Evolutionary conservation across 2,888 invertebrate species (phyloP).

Genomic region (Eupithecia pulchellata): DNA sequence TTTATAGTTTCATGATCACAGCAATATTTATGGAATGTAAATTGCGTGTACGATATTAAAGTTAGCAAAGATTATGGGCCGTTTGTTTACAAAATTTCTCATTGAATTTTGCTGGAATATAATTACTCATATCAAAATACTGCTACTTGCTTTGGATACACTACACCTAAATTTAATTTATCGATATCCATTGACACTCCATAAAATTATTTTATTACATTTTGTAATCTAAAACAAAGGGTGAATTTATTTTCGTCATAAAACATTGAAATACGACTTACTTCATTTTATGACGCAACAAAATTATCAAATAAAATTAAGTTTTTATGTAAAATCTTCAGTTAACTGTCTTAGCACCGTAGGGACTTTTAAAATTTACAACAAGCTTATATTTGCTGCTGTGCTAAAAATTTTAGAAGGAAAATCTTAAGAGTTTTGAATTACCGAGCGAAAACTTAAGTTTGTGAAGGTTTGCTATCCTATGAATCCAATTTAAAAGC

Average conservation of each 20-base stretch:
- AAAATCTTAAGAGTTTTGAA: not conserved
- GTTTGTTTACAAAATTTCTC: too few relatives aligned
- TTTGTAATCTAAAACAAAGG: constrained; percentile 48
- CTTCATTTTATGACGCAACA: constrained; percentile 48
- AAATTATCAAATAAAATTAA: constrained; percentile 52
- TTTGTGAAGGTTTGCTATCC: constrained; percentile 45
- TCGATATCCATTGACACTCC: constrained; percentile 29
- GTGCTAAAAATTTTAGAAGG: not conserved
- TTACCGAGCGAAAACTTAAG: constrained; percentile 36
- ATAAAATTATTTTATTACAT: constrained; percentile 38
- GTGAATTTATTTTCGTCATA: constrained; percentile 41
- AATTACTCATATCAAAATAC: not conserved
- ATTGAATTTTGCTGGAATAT: too few relatives aligned
- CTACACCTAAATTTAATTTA: constrained; percentile 10
- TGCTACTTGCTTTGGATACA: not conserved
- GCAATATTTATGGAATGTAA: too few relatives aligned
- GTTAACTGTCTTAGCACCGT: constrained; percentile 50
- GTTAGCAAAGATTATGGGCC: too few relatives aligned
- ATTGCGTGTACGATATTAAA: too few relatives aligned
- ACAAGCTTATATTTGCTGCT: constrained; percentile 47
- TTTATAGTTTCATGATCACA: too few relatives aligned
- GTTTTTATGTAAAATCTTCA: constrained; percentile 50
- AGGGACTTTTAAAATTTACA: constrained; percentile 46
- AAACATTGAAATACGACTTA: constrained; percentile 47
- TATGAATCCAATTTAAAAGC: constrained; percentile 58